A percentile compares a stretch with the other conserved stretches of the same genome.
These are phyloP conservation scores for Sarcophaga bullata DNA, from an alignment of 1,140 invertebrate genomes.

Conservation along the genomic window DNA sequence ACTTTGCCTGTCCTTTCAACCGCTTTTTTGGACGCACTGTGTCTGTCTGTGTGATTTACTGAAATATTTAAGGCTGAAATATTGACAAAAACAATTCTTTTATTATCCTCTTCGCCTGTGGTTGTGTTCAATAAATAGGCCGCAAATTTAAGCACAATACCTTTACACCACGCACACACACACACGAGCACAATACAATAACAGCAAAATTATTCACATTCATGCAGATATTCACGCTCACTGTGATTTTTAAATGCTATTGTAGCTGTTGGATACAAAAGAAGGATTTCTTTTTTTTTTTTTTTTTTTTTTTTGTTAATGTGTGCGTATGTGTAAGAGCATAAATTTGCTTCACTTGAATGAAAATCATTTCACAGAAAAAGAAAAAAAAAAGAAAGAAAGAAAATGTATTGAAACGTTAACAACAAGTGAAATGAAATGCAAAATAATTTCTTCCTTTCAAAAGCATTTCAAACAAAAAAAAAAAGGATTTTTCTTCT, in stretches of 20 bases:
- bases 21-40: not conserved
- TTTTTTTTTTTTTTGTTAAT: not conserved
- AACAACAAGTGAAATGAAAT: slow-evolving; percentile 15
- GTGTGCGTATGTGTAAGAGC: not conserved
- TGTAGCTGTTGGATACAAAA: not conserved
- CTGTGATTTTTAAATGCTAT: not conserved
- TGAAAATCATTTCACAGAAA: too few relatives aligned
- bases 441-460: slow-evolving; percentile 1
- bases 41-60: not conserved
- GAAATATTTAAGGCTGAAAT: not conserved
- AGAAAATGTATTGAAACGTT: slow-evolving; percentile 1
- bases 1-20: too few relatives aligned
- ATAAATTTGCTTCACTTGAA: not conserved
- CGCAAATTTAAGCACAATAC: slow-evolving; percentile 4
- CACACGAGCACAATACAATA: not conserved
- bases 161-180: not conserved
- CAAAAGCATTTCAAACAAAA: not conserved
- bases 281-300: not conserved
- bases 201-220: not conserved
- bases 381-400: not conserved
- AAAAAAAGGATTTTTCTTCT: not conserved
- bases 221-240: not conserved
- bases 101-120: not conserved
- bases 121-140: not conserved
- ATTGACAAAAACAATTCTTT: not conserved